phyloP scores from a whole-genome alignment of 2,888 invertebrate species.

The Erebia ligea region DNA sequence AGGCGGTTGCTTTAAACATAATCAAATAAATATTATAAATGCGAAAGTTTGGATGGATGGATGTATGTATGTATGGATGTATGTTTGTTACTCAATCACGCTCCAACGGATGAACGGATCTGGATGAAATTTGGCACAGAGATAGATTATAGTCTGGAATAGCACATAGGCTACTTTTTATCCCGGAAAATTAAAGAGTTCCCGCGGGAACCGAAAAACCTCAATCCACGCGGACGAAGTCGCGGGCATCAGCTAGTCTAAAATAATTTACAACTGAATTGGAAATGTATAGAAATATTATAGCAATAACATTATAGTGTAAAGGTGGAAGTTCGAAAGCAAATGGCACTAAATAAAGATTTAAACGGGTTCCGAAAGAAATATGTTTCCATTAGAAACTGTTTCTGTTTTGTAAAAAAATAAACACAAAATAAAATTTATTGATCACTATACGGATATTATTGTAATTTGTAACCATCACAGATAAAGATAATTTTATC shows the following conservation, averaged over 20 bases:
- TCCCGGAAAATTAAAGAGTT: too few relatives aligned
- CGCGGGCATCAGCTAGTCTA: too few relatives aligned
- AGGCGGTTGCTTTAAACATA: neutral
- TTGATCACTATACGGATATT: slow-evolving; percentile 5
- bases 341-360: slow-evolving; percentile 13
- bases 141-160: too few relatives aligned
- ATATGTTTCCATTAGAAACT: neutral
- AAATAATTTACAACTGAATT: slow-evolving; percentile 8
- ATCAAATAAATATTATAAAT: too few relatives aligned
- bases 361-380: neutral
- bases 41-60: too few relatives aligned
- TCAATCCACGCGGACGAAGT: too few relatives aligned
- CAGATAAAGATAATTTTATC: neutral
- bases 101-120: too few relatives aligned
- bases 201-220: too few relatives aligned
- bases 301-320: neutral
- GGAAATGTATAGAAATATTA: slow-evolving; percentile 8
- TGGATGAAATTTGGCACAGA: too few relatives aligned
- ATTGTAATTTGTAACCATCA: neutral
- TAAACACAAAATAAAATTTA: slow-evolving; percentile 1
- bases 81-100: too few relatives aligned
- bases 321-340: slow-evolving; percentile 1
- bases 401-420: neutral
- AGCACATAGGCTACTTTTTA: too few relatives aligned
- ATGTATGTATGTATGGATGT: too few relatives aligned